Evolutionary conservation across 2,113 vertebrate genomes (phyloP).

Genomic region (Sinocyclocheilus anshuiensis): DNA sequence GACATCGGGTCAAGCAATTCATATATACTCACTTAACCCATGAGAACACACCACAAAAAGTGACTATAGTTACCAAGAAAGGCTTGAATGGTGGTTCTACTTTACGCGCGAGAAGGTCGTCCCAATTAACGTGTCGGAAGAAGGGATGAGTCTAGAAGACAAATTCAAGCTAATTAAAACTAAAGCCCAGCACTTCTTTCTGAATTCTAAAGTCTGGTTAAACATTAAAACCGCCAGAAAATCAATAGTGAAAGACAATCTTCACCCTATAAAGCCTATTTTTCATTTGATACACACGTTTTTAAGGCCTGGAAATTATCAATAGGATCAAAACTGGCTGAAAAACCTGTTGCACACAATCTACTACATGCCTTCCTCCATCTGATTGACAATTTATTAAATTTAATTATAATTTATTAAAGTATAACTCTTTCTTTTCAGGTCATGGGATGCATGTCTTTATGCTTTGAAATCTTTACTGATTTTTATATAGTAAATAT

Average conservation of each 20-base stretch:
- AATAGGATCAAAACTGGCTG: neutral
- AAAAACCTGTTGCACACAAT: neutral
- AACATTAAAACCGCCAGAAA: neutral
- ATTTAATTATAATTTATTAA: no score
- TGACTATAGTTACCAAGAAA: conserved; percentile 82
- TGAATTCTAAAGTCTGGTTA: neutral
- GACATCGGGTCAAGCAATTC: neutral
- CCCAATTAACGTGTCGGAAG: conserved; percentile 97
- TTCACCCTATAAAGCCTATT: neutral
- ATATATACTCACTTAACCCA: neutral
- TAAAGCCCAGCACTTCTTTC: neutral
- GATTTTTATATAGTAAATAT: neutral
- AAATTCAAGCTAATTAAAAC: conserved; percentile 8
- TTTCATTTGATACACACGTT: neutral
- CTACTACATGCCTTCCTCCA: neutral
- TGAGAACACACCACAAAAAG: neutral
- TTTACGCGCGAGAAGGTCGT: conserved; percentile 93
- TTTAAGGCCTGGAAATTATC: neutral
- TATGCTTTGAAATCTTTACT: neutral
- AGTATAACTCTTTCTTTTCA: neutral
- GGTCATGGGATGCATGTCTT: neutral
- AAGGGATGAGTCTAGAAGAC: conserved; percentile 85
- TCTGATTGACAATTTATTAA: neutral
- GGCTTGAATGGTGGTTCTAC: conserved; percentile 98
- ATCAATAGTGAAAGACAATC: neutral